Evolutionary conservation across 2,888 invertebrate species (phyloP).

Genomic region (Ichneumoninae sp.): DNA sequence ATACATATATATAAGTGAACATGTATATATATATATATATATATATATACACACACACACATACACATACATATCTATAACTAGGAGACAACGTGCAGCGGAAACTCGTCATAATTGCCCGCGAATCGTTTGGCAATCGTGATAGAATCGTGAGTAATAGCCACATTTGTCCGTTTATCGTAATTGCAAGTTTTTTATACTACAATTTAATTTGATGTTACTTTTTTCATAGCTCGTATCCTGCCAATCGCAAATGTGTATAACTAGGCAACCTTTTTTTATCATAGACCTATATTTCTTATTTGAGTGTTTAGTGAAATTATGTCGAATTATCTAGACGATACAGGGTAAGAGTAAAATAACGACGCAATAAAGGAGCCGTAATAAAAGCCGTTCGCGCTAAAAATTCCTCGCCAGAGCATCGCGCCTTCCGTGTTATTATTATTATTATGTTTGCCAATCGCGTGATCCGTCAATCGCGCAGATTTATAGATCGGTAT

Average conservation of each 20-base stretch:
- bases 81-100: slow-evolving; percentile 43
- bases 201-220: slow-evolving; percentile 12
- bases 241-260: slow-evolving; percentile 44
- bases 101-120: slow-evolving; percentile 43
- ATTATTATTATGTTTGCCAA: slow-evolving; percentile 56
- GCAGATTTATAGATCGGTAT: slow-evolving; percentile 93
- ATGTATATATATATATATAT: slow-evolving; percentile 34
- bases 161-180: slow-evolving; percentile 28
- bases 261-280: slow-evolving; percentile 37
- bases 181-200: slow-evolving; percentile 32
- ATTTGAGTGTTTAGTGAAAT: slow-evolving; percentile 55
- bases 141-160: slow-evolving; percentile 11
- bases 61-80: slow-evolving; percentile 22
- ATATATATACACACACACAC: neutral
- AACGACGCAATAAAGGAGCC: slow-evolving; percentile 67
- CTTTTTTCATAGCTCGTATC: slow-evolving; percentile 35
- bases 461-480: slow-evolving; percentile 68
- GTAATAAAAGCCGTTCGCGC: slow-evolving; percentile 66
- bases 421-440: slow-evolving; percentile 14
- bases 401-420: slow-evolving; percentile 38
- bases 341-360: slow-evolving; percentile 71
- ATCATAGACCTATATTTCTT: slow-evolving; percentile 1
- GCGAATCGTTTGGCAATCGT: slow-evolving; percentile 21
- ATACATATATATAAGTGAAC: slow-evolving; percentile 65
- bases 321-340: slow-evolving; percentile 55